Evolutionary conservation across 2,888 invertebrate genomes (phyloP).

Genomic region (Eulithis testata): DNA sequence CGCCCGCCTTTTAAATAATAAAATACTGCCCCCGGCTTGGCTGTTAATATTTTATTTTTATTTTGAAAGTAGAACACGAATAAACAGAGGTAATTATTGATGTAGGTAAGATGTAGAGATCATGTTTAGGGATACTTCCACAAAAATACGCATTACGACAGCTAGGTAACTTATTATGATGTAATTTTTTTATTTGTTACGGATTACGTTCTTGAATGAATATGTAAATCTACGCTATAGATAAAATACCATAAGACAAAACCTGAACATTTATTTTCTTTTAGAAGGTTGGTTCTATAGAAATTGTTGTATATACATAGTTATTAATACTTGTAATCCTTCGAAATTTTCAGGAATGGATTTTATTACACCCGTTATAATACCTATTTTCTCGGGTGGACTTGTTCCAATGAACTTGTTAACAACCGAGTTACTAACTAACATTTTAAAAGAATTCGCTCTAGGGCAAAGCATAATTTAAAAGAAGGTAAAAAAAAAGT

Average conservation of each 20-base stretch:
- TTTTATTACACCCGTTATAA: no score
- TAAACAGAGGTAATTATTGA: slow-evolving; percentile 35
- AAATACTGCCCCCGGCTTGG: slow-evolving; percentile 36
- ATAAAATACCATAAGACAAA: no score
- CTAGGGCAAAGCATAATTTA: slow-evolving; percentile 56
- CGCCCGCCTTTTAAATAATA: slow-evolving; percentile 39
- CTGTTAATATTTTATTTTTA: slow-evolving; percentile 46
- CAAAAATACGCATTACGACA: neutral
- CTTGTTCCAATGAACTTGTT: no score
- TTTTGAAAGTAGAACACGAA: slow-evolving; percentile 33
- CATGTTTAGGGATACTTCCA: slow-evolving; percentile 3
- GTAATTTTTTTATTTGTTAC: neutral
- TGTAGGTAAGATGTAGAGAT: slow-evolving; percentile 34
- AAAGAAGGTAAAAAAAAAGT: slow-evolving; percentile 51
- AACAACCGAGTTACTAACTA: neutral
- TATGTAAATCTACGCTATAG: no score
- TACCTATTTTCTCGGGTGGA: no score
- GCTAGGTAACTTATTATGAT: neutral
- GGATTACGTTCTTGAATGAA: no score
- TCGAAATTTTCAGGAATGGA: no score
- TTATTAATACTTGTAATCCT: no score
- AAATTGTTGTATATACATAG: no score
- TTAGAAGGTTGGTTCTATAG: no score
- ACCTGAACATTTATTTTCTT: no score
- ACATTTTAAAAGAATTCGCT: slow-evolving; percentile 33